Conservation (phyloP, 2,888 invertebrate species). For the Drosophila robusta region DNA sequence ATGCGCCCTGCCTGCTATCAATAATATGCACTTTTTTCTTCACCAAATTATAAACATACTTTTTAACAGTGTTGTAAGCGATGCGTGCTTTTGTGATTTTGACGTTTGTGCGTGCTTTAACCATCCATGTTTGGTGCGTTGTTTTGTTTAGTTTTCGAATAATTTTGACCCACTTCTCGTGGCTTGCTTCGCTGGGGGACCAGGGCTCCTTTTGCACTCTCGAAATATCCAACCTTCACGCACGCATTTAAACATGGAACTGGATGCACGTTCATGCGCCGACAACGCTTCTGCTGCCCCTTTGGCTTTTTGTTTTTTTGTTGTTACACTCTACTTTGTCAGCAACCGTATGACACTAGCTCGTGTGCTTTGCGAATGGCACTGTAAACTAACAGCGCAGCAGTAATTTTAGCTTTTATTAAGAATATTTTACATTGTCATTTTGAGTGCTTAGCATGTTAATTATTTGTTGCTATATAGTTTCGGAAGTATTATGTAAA, state of each 20-base stretch:
- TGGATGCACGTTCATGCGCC: constrained; percentile 68
- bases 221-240: constrained; percentile 74
- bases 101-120: constrained; percentile 31
- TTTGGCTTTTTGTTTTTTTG: constrained; percentile 51
- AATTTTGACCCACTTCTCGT: constrained; percentile 74
- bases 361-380: not conserved
- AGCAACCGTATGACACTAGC: constrained; percentile 13
- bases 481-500: not conserved
- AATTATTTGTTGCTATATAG: not conserved
- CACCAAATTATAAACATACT: constrained; percentile 52
- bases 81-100: constrained; percentile 26
- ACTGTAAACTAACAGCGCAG: not conserved
- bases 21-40: constrained; percentile 48
- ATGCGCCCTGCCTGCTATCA: constrained; percentile 42
- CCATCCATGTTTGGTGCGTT: constrained; percentile 37
- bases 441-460: not conserved
- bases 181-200: constrained; percentile 46
- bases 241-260: constrained; percentile 74
- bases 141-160: constrained; percentile 47
- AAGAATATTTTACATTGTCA: not conserved
- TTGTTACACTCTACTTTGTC: constrained; percentile 27
- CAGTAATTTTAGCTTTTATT: not conserved
- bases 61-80: constrained; percentile 41
- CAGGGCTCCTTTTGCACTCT: constrained; percentile 61
- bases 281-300: constrained; percentile 64